Evolutionary conservation across 2,113 vertebrate genomes (phyloP), one percentile per base, ranked within the genome.

Genomic region (Misgurnus anguillicaudatus): DNA sequence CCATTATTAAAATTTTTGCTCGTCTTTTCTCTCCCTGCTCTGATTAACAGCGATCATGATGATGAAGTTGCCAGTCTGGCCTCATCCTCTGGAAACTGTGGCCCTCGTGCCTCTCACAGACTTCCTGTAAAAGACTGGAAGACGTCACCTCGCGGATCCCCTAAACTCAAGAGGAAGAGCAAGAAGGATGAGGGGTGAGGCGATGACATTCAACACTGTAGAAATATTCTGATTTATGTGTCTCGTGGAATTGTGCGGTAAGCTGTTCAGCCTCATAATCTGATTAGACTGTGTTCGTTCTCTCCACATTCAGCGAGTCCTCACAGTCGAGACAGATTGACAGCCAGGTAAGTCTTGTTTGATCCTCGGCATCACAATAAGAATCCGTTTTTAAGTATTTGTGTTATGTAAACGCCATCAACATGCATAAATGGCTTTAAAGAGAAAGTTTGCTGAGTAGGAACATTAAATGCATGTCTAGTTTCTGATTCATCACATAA

Each of bases 51-150:
- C 85, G 97, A 99, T 88, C 96, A 96, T 0, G 96, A 99, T 57
- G 97, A 99, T 63, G 97, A 99, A 87, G 94, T 97, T 61, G 93
- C 95, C 31, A 96, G 94, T 82, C 92, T 97, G 80, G 96, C 94
- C 17, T 94, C 95, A 19, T 92, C 95, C 0, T 93, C 96, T 1
- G 94, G 93, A 61, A 94, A 94, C 79, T 96, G 95, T 83, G 93
- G 92, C 77, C 84, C 93, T 87, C 96, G 96, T 3, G 87, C 95
- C 1, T 90, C 93, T 5, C 95, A 96, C 86, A 91, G 96, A 83
- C 91, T 98, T 8, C 94, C 95, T 0, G 89, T 94, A n/a, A 98
- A 99, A 84, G 98, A 99, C 82, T 98, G 97, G 97, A 98, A 98
- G 82, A 90, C 91, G 0, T 99, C 97, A 3, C 97, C 97, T 4